phyloP scores from a whole-genome alignment of 2,797 vertebrate species.

The Ceryle rudis region DNA sequence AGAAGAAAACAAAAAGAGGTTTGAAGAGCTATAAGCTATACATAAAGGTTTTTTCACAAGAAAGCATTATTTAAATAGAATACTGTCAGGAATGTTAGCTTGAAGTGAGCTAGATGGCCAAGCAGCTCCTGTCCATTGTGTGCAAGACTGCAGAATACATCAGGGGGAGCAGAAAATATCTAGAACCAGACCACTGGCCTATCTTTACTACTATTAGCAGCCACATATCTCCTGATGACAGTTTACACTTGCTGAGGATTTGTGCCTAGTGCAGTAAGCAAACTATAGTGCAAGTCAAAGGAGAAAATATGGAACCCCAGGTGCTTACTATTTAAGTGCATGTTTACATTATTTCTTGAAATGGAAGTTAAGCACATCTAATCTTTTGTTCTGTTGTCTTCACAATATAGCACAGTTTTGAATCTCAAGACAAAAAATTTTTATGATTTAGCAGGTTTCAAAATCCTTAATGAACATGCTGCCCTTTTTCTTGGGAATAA shows the following conservation, averaged over 20 bases:
- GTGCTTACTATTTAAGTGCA: not conserved
- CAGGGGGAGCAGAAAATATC: not conserved
- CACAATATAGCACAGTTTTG: not conserved
- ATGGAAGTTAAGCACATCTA: not conserved
- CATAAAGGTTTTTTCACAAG: not conserved
- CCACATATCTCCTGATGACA: not conserved
- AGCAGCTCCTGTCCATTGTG: not conserved
- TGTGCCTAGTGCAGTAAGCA: not conserved
- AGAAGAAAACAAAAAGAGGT: too few relatives aligned
- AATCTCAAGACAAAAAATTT: not conserved
- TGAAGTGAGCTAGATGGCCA: not conserved
- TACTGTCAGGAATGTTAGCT: not conserved
- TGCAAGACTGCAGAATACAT: not conserved
- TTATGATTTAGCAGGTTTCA: not conserved
- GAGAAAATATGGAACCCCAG: not conserved
- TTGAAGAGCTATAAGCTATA: not conserved
- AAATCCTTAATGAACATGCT: not conserved
- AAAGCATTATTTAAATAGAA: not conserved
- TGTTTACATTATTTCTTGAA: not conserved
- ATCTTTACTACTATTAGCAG: not conserved
- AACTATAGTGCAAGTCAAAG: not conserved
- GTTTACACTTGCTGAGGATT: not conserved
- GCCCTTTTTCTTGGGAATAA: not conserved
- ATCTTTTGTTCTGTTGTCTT: not conserved
- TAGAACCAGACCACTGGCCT: not conserved